Conservation (phyloP, 2,113 vertebrate genomes). For the Lates calcarifer region DNA sequence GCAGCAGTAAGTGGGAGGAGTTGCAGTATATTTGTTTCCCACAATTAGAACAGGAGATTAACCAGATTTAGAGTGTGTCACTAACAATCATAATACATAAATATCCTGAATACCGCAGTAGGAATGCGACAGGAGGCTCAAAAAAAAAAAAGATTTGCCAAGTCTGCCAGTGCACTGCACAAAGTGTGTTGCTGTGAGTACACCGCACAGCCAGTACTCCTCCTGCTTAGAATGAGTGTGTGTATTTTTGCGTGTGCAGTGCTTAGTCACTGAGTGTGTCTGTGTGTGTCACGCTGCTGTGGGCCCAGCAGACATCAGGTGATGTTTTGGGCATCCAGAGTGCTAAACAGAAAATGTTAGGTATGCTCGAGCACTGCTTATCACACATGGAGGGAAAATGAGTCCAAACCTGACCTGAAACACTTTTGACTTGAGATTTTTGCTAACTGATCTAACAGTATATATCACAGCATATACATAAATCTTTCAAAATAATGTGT, state of each 20-base stretch:
- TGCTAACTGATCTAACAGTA: background rate
- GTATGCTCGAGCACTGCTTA: background rate
- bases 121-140: background rate
- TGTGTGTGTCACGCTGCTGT: background rate
- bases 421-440: background rate
- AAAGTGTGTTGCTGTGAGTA: background rate
- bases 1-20: conserved; percentile 1
- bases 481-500: background rate
- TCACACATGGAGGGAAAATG: background rate
- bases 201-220: background rate
- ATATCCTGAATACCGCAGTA: background rate
- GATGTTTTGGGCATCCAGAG: background rate
- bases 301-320: background rate
- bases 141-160: background rate
- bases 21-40: conserved; percentile 6
- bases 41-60: conserved; percentile 14
- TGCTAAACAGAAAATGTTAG: background rate
- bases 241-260: background rate
- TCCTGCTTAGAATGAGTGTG: background rate
- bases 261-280: conserved; percentile 1
- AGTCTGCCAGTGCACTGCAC: background rate
- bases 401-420: background rate
- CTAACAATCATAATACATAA: conserved; percentile 5
- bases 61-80: conserved; percentile 3
- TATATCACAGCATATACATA: background rate